Evolutionary conservation across 2,888 invertebrate genomes (phyloP), one percentile per base, ranked within the genome.

Genomic region (Ectropis crepuscularia): DNA sequence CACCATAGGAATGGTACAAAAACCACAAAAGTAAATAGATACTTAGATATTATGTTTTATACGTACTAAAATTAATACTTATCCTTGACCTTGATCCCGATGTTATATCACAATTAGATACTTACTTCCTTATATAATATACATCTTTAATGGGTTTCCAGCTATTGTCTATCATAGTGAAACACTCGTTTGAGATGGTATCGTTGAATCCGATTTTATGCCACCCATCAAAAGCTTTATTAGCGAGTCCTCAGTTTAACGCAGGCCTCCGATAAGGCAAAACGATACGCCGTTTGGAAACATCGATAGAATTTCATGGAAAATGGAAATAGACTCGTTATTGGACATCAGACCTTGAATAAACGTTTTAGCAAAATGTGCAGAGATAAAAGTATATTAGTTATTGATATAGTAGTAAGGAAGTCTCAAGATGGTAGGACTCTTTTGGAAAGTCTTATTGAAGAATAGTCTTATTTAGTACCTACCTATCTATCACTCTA

Each of bases 161-260:
- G 43, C 39, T 28, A n/a, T 51, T 28, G 51, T 51, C 51, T 51
- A 42, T n/a, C 41, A 28, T 51, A 51, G 51, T 28, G 10, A 41
- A 42, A 37, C 9, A 41, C 11, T 28, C 45, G 46, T 60, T 51
- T 37, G 41, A 48, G 43, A 61, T 54, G 0, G 42, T 16, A 49
- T 61, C 53, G 6, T 41, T 36, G 48, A 42, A 36, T 53, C 51
- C 42, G 47, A 61, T 61, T 54, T 54, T 49, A 54, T 42, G 43
- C 36, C 37, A 12, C 53, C 47, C 16, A 48, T 61, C 42, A 61
- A 61, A 53, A 51, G 16, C 43, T 59, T 59, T 59, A 53, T 53
- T 53, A 59, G 39, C 50, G 42, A 58, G 43, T 54, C 16, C 48
- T 43, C 42, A 61, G 48, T 61, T 54, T 61, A 47, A 61, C 41